These are phyloP conservation scores for Phaetusa simplex DNA, from an alignment of 2,113 vertebrate species.

Conservation along the genomic window DNA sequence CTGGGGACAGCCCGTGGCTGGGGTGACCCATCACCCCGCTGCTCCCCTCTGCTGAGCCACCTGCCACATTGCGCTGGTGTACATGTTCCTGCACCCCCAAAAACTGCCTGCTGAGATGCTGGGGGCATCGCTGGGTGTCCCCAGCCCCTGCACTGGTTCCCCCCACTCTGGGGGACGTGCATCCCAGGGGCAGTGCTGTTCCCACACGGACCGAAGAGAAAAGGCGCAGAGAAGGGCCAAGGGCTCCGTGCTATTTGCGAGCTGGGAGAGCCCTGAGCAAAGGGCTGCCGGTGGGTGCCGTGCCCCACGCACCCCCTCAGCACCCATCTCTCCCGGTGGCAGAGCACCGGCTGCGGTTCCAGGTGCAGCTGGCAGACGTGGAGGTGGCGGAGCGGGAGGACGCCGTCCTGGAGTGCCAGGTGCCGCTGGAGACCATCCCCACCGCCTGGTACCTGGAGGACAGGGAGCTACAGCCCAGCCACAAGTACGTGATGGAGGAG, in stretches of 20 bases:
- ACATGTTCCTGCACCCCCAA: neutral
- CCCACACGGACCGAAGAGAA: fast-evolving
- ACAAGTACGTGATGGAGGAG: slow-evolving; percentile 94
- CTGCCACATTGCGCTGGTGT: fast-evolving
- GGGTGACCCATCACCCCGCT: neutral
- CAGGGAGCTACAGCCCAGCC: slow-evolving; percentile 89
- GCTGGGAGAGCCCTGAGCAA: fast-evolving
- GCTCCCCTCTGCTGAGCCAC: neutral
- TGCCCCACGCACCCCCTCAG: neutral
- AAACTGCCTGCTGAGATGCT: neutral
- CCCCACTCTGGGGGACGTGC: neutral
- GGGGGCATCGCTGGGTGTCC: neutral
- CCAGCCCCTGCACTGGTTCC: neutral
- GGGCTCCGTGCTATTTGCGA: neutral
- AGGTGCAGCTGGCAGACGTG: slow-evolving; percentile 87
- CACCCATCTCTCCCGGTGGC: neutral
- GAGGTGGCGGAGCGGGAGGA: slow-evolving; percentile 90
- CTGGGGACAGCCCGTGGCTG: neutral
- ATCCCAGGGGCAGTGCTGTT: fast-evolving
- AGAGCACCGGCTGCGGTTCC: slow-evolving; percentile 91
- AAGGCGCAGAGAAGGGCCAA: neutral
- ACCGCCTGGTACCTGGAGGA: slow-evolving; percentile 96
- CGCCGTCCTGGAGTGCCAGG: slow-evolving; percentile 93
- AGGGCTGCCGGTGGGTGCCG: neutral
- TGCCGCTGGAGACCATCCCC: slow-evolving; percentile 89